Evolutionary conservation across 2,888 invertebrate species (phyloP).

Genomic region (Drosophila barbarae): DNA sequence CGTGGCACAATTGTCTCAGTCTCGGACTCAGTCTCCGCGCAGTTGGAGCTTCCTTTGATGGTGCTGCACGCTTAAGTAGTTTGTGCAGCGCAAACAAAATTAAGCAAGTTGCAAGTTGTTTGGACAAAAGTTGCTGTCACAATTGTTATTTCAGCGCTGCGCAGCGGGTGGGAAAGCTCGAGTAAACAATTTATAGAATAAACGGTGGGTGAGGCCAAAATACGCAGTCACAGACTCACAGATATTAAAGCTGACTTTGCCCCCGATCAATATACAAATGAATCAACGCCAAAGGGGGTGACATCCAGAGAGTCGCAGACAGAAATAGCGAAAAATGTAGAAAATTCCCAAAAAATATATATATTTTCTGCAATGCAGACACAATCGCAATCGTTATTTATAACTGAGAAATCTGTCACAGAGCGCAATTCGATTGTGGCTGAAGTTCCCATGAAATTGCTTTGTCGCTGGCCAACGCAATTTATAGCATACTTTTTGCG

Average conservation of each 20-base stretch:
- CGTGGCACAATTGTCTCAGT: conserved; percentile 39
- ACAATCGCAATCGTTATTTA: conserved; percentile 42
- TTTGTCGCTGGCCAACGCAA: conserved; percentile 44
- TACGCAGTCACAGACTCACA: not conserved
- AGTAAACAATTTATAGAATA: conserved; percentile 35
- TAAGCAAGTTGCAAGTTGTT: conserved; percentile 54
- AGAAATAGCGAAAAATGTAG: not conserved
- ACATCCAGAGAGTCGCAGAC: not conserved
- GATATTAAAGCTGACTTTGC: conserved; percentile 3
- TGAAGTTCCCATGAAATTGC: conserved; percentile 36
- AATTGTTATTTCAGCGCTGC: conserved; percentile 37
- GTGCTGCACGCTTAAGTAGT: conserved; percentile 47
- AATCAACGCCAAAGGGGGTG: conserved; percentile 12
- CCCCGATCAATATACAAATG: conserved; percentile 25
- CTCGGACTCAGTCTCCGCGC: not conserved
- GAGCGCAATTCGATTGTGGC: conserved; percentile 43
- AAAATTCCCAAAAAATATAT: conserved; percentile 7
- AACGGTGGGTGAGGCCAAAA: not conserved
- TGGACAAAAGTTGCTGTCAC: conserved; percentile 37
- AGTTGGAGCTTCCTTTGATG: conserved; percentile 16
- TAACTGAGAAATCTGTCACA: conserved; percentile 40
- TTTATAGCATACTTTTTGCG: conserved; percentile 49
- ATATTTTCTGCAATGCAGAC: conserved; percentile 12
- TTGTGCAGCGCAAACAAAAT: conserved; percentile 61
- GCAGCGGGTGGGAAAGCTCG: conserved; percentile 1